phyloP scores from a whole-genome alignment of 1,140 invertebrate species.

The Atta colombica region DNA sequence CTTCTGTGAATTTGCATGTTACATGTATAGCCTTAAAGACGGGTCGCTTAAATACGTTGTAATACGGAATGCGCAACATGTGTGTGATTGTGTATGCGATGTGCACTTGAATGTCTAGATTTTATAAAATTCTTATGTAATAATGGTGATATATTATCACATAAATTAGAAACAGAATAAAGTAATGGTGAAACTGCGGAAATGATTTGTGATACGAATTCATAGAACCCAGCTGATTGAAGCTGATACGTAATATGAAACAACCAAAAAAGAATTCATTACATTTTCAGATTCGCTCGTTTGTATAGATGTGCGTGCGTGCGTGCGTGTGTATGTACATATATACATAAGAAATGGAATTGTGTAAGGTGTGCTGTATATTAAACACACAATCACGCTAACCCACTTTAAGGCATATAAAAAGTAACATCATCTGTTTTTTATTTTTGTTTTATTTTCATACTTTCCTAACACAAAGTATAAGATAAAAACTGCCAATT shows the following conservation, averaged over 20 bases:
- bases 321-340: slow-evolving; percentile 44
- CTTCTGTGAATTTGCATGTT: slow-evolving; percentile 41
- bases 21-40: slow-evolving; percentile 58
- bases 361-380: slow-evolving; percentile 34
- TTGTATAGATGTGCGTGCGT: slow-evolving; percentile 56
- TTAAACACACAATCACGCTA: slow-evolving; percentile 19
- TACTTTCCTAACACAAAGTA: neutral
- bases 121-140: slow-evolving; percentile 33
- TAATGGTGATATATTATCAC: slow-evolving; percentile 18
- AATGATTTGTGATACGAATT: slow-evolving; percentile 40
- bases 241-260: slow-evolving; percentile 22
- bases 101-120: slow-evolving; percentile 25
- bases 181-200: neutral
- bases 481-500: slow-evolving; percentile 42
- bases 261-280: neutral
- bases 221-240: neutral
- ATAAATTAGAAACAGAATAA: slow-evolving; percentile 19
- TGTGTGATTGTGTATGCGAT: slow-evolving; percentile 42
- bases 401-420: slow-evolving; percentile 34
- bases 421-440: neutral
- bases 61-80: neutral
- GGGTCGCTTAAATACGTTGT: slow-evolving; percentile 25
- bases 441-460: neutral
- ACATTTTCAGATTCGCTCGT: slow-evolving; percentile 30
- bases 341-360: slow-evolving; percentile 50